Evolutionary conservation across 2,797 vertebrate species (phyloP), one percentile per base, ranked within the genome.

Genomic region (Sebastes cheni): DNA sequence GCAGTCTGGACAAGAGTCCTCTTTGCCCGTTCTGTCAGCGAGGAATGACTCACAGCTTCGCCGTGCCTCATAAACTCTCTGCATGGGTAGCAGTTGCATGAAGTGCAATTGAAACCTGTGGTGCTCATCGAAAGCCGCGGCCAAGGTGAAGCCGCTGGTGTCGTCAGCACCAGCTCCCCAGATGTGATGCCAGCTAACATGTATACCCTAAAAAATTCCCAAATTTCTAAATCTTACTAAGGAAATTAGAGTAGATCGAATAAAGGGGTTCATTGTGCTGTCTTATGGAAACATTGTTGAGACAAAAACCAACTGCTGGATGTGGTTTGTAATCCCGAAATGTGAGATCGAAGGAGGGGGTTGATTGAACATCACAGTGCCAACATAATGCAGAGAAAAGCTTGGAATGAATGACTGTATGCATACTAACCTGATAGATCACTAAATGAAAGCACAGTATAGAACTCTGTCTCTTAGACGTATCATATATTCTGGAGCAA

Each of bases 41-140:
- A 82, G 39, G 34, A 84, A 77, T 92, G 89, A 94, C 76, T 93
- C 90, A 90, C 68, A 12, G 55, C 73, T 77, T 83, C 16, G 5
- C 62, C 1, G 18, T 69, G 80, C 67, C 89, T 91, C 88, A 69
- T 91, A 94, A 91, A 92, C 52, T 81, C 77, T 80, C 66, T 79
- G 80, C 84, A 85, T 87, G 79, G 39, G 75, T 79, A 81, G 76
- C 76, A 60, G 79, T 76, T 67, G 70, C 67, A 73, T 68, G 32
- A 86, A 73, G 67, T 56, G 39, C 60, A 20, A 86, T 54, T 86
- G 39, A 86, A 92, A 82, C 18, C 72, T 56, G 64, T 76, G 67
- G 62, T 34, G 16, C 39, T 85, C 67, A 83, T 87, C 55, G 79
- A 90, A 90, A 58, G 25, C 20, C 30, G 16, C 67, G 72, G 58